phyloP scores from a whole-genome alignment of 2,797 vertebrate species.

The Pagetopsis macropterus region DNA sequence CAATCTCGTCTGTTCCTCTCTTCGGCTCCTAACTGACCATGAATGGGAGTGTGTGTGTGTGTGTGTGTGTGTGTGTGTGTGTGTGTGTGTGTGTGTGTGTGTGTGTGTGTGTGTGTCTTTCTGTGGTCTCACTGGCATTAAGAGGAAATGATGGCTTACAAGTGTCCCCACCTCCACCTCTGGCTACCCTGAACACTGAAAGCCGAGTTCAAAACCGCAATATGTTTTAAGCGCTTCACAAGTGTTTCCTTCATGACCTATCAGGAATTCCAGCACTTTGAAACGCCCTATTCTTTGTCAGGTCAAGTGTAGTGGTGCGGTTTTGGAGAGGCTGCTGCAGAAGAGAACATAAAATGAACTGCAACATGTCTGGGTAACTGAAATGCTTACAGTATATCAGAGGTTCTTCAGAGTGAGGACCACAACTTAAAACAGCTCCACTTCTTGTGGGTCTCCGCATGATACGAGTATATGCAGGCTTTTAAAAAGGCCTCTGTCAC shows the following conservation, averaged over 20 bases:
- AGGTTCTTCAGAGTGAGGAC: conserved; percentile 48
- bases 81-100: not conserved
- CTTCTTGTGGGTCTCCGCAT: conserved; percentile 47
- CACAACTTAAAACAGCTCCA: conserved; percentile 38
- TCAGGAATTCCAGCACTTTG: conserved; percentile 57
- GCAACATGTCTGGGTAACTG: conserved; percentile 43
- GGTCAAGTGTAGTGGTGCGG: conserved; percentile 46
- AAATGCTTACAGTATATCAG: conserved; percentile 38
- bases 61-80: not conserved
- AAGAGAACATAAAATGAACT: conserved; percentile 54
- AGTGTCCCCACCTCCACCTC: conserved; percentile 73
- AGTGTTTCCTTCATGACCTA: conserved; percentile 65
- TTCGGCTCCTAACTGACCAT: conserved; percentile 54
- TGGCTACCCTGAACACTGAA: conserved; percentile 58
- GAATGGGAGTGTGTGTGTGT: conserved; percentile 40
- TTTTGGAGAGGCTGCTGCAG: conserved; percentile 46
- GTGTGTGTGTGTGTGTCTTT: conserved; percentile 27
- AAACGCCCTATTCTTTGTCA: conserved; percentile 46
- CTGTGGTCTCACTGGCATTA: conserved; percentile 54
- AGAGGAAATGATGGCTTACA: conserved; percentile 73
- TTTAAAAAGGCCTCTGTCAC: conserved; percentile 53
- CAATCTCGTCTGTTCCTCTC: conserved; percentile 68
- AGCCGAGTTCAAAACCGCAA: conserved; percentile 60
- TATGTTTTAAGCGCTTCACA: conserved; percentile 61
- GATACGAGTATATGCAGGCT: conserved; percentile 46